These are phyloP conservation scores for Dinomys branickii DNA, from an alignment of 2,113 vertebrate species.

Conservation along the genomic window DNA sequence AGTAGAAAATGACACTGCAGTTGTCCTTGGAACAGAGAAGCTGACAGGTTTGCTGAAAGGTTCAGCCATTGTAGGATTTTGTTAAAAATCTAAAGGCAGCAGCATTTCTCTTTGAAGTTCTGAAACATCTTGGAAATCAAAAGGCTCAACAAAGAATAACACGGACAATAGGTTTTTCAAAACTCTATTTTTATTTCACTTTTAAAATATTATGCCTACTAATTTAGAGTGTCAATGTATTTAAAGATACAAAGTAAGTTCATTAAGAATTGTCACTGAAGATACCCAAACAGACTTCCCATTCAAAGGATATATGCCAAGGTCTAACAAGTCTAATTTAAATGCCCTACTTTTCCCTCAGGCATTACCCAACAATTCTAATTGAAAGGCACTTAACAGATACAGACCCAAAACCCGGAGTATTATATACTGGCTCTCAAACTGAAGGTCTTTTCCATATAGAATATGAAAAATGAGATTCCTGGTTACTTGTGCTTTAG, in stretches of 20 bases:
- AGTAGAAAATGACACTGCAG: conserved; percentile 57
- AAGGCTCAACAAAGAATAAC: conserved; percentile 62
- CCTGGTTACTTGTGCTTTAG: background rate
- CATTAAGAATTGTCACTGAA: conserved; percentile 59
- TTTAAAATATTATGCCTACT: conserved; percentile 63
- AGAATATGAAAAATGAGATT: conserved; percentile 46
- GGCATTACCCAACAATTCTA: conserved; percentile 54
- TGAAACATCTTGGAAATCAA: conserved; percentile 70
- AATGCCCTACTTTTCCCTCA: conserved; percentile 29
- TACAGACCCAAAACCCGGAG: background rate
- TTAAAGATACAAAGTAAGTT: conserved; percentile 61
- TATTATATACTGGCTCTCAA: background rate
- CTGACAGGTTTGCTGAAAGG: conserved; percentile 61
- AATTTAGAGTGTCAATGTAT: conserved; percentile 27
- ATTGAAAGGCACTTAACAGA: conserved; percentile 66
- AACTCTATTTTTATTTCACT: conserved; percentile 64
- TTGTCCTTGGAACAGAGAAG: conserved; percentile 70
- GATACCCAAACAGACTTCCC: conserved; percentile 44
- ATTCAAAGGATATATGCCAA: conserved; percentile 26
- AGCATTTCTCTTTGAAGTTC: conserved; percentile 70
- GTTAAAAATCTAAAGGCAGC: conserved; percentile 68
- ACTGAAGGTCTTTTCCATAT: conserved; percentile 10
- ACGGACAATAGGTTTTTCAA: conserved; percentile 60
- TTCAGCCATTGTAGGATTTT: conserved; percentile 63
- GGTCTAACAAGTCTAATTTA: conserved; percentile 56